Evolutionary conservation across 2,888 invertebrate species (phyloP).

Genomic region (Seladonia tumulorum): DNA sequence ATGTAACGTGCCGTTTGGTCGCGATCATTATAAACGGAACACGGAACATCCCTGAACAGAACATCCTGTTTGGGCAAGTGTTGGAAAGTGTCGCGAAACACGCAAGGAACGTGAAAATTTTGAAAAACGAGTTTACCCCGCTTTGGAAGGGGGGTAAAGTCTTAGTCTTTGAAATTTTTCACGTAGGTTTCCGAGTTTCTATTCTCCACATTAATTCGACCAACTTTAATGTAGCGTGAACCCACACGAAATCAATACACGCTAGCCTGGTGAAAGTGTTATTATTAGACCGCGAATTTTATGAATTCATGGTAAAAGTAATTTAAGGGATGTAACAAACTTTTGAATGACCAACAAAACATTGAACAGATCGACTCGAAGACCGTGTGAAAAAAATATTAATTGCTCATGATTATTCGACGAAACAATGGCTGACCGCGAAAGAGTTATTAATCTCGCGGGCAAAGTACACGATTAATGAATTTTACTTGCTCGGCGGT

Average conservation of each 20-base stretch:
- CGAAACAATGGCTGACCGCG: not conserved
- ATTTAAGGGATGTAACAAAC: no score
- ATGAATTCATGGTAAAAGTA: no score
- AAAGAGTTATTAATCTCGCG: slow-evolving; percentile 22
- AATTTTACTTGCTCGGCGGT: slow-evolving; percentile 23
- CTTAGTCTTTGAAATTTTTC: not conserved
- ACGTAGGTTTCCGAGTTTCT: not conserved
- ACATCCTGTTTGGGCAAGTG: not conserved
- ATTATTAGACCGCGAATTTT: no score
- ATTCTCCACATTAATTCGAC: not conserved
- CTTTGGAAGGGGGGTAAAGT: no score
- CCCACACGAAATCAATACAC: not conserved
- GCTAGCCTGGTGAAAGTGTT: not conserved
- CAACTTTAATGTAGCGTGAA: not conserved
- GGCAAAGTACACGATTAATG: slow-evolving; percentile 23
- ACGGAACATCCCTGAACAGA: not conserved
- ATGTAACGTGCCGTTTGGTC: not conserved
- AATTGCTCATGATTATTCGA: slow-evolving; percentile 6
- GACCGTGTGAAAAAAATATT: not conserved
- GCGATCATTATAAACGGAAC: not conserved
- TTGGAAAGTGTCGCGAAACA: not conserved
- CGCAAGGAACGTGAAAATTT: not conserved
- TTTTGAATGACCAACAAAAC: not conserved
- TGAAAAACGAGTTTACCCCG: not conserved
- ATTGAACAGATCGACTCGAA: not conserved